Evolutionary conservation across 2,888 invertebrate genomes (phyloP).

Genomic region (Cremastinae sp.): DNA sequence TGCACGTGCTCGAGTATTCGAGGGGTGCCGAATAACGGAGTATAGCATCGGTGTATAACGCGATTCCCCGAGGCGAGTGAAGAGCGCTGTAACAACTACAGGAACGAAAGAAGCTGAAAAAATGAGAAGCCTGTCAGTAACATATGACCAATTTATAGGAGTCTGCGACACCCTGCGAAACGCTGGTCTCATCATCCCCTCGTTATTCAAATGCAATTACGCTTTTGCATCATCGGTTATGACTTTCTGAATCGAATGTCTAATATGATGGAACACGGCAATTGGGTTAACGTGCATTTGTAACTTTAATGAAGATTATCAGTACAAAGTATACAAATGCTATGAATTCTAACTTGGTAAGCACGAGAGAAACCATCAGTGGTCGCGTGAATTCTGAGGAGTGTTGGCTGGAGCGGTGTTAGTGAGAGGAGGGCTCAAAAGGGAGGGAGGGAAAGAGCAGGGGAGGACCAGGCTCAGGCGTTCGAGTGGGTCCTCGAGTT

Average conservation of each 20-base stretch:
- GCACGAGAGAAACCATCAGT: conserved; percentile 1
- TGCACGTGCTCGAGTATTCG: conserved; percentile 22
- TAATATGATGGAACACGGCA: not conserved
- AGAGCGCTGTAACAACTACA: conserved; percentile 14
- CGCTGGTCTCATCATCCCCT: not conserved
- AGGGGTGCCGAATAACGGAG: conserved; percentile 3
- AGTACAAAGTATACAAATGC: conserved; percentile 16
- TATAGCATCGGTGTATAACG: conserved; percentile 14
- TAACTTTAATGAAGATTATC: conserved; percentile 23
- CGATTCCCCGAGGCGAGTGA: conserved; percentile 25
- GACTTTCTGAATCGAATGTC: not conserved
- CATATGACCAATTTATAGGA: not conserved
- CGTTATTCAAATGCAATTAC: no score
- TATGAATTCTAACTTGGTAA: conserved; percentile 44
- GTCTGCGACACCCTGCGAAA: not conserved
- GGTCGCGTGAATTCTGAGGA: conserved; percentile 20
- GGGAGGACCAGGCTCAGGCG: conserved; percentile 62
- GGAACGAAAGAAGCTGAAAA: not conserved
- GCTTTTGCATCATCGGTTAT: not conserved
- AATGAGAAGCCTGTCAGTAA: not conserved
- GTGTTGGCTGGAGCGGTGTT: conserved; percentile 45
- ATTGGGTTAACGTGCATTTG: conserved; percentile 1
- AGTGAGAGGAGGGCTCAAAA: conserved; percentile 44
- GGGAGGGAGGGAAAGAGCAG: conserved; percentile 49
- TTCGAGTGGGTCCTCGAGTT: conserved; percentile 59